Base-by-base conservation (phyloP, 2,113 vertebrate genomes). In the Pholis gunnellus region DNA sequence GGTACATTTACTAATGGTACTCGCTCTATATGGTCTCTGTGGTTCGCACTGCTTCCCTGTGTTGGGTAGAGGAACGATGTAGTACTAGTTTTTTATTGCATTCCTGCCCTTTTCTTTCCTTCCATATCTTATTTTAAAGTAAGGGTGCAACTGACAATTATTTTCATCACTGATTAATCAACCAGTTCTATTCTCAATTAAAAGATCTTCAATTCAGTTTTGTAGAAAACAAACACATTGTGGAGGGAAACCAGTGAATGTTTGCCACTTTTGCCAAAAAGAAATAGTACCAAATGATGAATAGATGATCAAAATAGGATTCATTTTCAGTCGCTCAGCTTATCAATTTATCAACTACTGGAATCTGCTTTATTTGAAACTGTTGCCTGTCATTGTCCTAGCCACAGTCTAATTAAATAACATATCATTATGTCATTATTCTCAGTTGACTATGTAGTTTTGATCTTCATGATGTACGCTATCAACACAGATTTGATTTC, bases 1-100 rank as follows among this genome's bases (percentile, higher is more conserved):
- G 34, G 61, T 77, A 50, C 81, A 81, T 90, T 85, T 71, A 44
- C 84, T 72, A 81, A 79, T 84, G 80, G 66, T 34, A 50, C 74
- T 87, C 13, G 22, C 66, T 44, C 69, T 65, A 60, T 72, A 69
- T 72, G 85, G 65, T 56, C 72, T 84, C 74, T 85, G 81, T 74
- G 78, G 79, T 75, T 63, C 46, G 2, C 52, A 14, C 73, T 56
- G 74, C 44, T 56, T 69, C 65, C 75, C 40, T 65, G 63, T 72
- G 68, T 38, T 65, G 73, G 63, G 36, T 66, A 48, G 57, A 72
- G 75, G 29, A 70, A 75, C 38, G 29, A 61, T 77, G 42, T 60
- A 57, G 72, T 56, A 42, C 68, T 61, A 36, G 72, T 60, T 71
- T 77, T 72, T 71, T 48, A 38, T 25, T 80, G 18, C 36, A 70